These are phyloP conservation scores for Lasiurus borealis DNA, from an alignment of 2,113 vertebrate species.

Conservation along the genomic window DNA sequence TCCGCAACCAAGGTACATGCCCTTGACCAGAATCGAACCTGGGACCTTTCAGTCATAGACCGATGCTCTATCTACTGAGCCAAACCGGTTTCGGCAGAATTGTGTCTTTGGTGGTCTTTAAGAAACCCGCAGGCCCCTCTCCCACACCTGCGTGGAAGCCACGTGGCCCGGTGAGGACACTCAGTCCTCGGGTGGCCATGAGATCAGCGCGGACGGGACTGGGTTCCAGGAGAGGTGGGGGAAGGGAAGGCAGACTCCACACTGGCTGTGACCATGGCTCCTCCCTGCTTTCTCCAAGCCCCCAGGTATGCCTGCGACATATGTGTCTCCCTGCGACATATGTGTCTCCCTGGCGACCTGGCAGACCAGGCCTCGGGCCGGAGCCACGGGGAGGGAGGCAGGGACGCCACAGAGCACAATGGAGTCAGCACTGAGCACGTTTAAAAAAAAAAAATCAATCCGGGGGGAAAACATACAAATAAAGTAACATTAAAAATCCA, in stretches of 20 bases:
- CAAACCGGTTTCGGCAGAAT: background rate
- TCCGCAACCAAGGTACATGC: too few species aligned
- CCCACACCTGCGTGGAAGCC: too few species aligned
- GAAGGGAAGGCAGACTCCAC: background rate
- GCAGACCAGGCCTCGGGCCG: conserved; percentile 22
- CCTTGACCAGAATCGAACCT: too few species aligned
- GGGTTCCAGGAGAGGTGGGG: background rate
- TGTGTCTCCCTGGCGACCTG: conserved; percentile 47
- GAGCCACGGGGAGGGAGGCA: background rate
- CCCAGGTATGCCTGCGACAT: background rate
- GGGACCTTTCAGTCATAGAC: too few species aligned
- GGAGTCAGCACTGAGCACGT: conserved; percentile 46
- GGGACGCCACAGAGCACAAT: background rate
- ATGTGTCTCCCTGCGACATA: too few species aligned
- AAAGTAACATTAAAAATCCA: conserved; percentile 13
- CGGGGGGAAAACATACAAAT: background rate
- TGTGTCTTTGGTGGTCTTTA: background rate
- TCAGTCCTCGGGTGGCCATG: background rate
- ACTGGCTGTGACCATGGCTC: background rate
- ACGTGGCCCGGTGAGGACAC: background rate
- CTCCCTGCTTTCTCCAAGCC: background rate
- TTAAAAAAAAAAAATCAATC: conserved; percentile 67
- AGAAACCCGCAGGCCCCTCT: background rate
- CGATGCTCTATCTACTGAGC: too few species aligned
- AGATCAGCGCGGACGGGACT: background rate